Evolutionary conservation across 2,797 vertebrate species (phyloP), one percentile per base, ranked within the genome.

Genomic region (Garrulus glandarius): DNA sequence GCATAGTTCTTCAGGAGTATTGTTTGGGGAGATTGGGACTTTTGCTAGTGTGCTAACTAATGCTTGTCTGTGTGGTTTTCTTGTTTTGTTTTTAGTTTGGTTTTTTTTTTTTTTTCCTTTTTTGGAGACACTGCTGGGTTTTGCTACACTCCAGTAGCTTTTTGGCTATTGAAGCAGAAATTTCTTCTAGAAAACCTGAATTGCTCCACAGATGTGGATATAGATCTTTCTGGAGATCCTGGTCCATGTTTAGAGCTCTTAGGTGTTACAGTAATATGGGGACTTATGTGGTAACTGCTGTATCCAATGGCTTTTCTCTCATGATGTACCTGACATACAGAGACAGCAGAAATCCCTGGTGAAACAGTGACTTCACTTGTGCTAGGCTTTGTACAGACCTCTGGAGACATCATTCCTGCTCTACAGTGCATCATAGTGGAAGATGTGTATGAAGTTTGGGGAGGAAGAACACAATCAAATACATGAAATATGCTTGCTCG

Each of bases 81-180:
- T 15, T 39, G 8, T 16, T 22, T 23, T 32, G 4, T 9, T 52
- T 37, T n/a, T 26, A 23, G 18, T 21, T 37, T 10, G 10, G 12
- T 37, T 37, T 12, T 17, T 15, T 24, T 18, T 29, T 23, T 11
- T 32, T 22, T 11, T 32, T 3, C 2, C 4, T 3, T 41, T 41
- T 75, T 49, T 67, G 41, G 32, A 60, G 41, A 46, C 5, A 7
- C 16, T 43, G 4, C 9, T 59, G 3, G 0, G 27, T 30, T 68
- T 63, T 86, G 34, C 37, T 83, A 4, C 5, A 16, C 4, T 67
- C 1, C 0, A 1, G 16, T 29, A 77, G 24, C 52, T 37, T 83
- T 91, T 77, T 63, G 23, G 10, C 46, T 76, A 19, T 32, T 49
- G 34, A 83, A 68, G 24, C 68, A 59, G 20, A 75, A 71, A 46